Conservation (phyloP, 2,113 vertebrate species). For the Oceanodroma tethys region DNA sequence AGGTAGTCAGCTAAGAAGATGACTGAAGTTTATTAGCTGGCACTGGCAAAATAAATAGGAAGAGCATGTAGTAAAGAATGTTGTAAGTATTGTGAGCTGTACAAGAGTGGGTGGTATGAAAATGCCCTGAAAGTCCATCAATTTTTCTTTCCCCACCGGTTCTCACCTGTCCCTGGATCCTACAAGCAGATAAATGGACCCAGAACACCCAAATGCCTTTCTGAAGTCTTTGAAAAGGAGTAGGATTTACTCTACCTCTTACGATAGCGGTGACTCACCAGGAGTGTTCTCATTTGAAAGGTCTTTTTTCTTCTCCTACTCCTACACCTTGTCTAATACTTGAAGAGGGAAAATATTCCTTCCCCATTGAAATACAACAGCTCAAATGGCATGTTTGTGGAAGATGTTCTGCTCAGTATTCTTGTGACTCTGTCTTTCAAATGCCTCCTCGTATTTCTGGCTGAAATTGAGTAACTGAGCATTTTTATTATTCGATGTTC, state of each 20-base stretch:
- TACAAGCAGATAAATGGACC: background rate
- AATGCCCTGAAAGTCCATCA: background rate
- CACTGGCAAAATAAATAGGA: conserved; percentile 15
- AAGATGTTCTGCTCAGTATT: background rate
- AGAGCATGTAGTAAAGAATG: background rate
- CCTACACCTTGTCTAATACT: background rate
- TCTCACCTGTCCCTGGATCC: background rate
- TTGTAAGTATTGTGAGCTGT: background rate
- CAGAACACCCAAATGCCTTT: background rate
- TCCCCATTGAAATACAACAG: background rate
- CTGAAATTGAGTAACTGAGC: background rate
- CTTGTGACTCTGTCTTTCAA: background rate
- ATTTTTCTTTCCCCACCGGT: background rate
- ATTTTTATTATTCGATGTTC: background rate
- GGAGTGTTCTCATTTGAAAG: background rate
- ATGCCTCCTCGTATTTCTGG: background rate
- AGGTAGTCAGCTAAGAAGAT: conserved; percentile 13
- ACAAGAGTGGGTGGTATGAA: background rate
- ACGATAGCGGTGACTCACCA: background rate
- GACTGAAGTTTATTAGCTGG: conserved; percentile 25
- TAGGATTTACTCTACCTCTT: background rate
- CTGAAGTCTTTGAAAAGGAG: background rate
- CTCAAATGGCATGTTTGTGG: background rate
- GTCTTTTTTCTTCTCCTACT: background rate
- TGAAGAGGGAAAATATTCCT: background rate